Evolutionary conservation across 2,888 invertebrate species (phyloP).

Genomic region (Toxonevra muliebris): DNA sequence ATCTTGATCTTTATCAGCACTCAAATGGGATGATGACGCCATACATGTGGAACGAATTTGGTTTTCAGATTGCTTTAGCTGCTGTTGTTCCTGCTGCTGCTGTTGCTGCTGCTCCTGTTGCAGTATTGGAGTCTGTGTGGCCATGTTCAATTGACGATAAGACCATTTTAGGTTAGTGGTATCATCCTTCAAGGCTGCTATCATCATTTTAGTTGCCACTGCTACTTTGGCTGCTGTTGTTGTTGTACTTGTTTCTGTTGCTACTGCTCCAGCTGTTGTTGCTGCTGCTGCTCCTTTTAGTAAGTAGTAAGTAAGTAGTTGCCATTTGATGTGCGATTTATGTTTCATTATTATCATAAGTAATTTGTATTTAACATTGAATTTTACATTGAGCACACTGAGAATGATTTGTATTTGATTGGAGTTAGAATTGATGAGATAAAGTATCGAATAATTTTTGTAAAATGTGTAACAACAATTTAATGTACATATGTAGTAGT

Average conservation of each 20-base stretch:
- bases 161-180: conserved; percentile 36
- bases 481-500: not conserved
- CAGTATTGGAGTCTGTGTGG: conserved; percentile 44
- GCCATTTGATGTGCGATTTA: not conserved
- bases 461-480: not conserved
- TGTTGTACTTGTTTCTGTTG: conserved; percentile 28
- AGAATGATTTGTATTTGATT: not conserved
- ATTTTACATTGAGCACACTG: not conserved
- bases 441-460: not conserved
- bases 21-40: conserved; percentile 11
- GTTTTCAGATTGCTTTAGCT: not conserved
- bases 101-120: conserved; percentile 30
- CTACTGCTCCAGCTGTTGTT: conserved; percentile 32
- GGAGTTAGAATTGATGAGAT: not conserved
- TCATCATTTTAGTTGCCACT: conserved; percentile 18
- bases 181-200: conserved; percentile 10
- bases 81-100: not conserved
- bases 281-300: conserved; percentile 20
- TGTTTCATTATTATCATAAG: not conserved
- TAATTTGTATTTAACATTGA: not conserved
- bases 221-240: conserved; percentile 28
- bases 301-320: not conserved
- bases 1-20: conserved; percentile 29
- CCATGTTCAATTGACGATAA: conserved; percentile 49
- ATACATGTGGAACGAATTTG: not conserved